phyloP scores from a whole-genome alignment of 1,140 invertebrate species.

The Asobara japonica region DNA sequence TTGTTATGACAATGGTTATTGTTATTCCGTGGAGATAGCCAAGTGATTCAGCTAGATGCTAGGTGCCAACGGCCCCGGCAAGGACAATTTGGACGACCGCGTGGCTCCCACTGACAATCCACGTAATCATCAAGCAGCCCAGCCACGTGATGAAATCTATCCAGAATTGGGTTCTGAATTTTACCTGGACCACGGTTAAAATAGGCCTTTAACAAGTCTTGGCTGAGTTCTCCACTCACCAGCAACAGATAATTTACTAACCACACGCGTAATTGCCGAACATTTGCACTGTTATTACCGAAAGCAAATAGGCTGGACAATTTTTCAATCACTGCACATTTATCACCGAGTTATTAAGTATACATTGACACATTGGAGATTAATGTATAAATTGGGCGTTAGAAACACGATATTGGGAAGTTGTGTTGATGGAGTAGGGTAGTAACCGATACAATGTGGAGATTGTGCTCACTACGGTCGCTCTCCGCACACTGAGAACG shows the following conservation, averaged over 20 bases:
- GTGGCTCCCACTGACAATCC: conserved; percentile 42
- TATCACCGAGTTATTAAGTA: background rate
- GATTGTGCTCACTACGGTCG: conserved; percentile 63
- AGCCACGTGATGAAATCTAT: background rate
- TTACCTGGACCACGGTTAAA: too few species aligned
- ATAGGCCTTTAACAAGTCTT: background rate
- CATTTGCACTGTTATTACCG: background rate
- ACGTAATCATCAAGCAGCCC: conserved; percentile 47
- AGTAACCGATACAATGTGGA: conserved; percentile 47
- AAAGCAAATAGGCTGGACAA: background rate
- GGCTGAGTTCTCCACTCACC: too few species aligned
- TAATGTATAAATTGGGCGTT: background rate
- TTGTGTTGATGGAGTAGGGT: background rate
- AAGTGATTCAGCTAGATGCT: conserved; percentile 40
- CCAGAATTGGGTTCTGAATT: background rate
- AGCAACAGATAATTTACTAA: background rate
- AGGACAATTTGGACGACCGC: conserved; percentile 40
- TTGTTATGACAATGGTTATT: background rate
- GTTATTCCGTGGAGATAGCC: background rate
- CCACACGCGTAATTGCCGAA: background rate
- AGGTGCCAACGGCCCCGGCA: conserved; percentile 42
- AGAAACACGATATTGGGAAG: background rate
- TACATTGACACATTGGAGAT: background rate
- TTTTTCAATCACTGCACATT: background rate
- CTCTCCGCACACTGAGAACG: conserved; percentile 64